These are phyloP conservation scores for Acronicta aceris DNA, from an alignment of 2,888 invertebrate genomes.

Conservation along the genomic window DNA sequence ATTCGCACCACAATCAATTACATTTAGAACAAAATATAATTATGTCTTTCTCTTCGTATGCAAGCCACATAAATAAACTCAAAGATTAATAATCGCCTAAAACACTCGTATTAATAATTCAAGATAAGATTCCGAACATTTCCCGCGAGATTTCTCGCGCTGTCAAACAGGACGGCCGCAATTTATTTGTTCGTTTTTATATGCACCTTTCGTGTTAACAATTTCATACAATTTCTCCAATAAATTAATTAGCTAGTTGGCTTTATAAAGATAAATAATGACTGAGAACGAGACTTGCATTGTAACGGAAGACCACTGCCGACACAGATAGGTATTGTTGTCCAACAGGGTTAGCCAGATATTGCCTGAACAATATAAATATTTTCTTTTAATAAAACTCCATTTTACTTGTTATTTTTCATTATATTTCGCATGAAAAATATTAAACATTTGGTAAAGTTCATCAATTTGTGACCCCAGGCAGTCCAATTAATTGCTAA, in stretches of 20 bases:
- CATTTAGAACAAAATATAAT: too few species aligned
- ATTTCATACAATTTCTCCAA: constrained; percentile 48
- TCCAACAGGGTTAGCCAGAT: constrained; percentile 44
- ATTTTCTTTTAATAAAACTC: constrained; percentile 1
- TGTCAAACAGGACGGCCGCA: constrained; percentile 34
- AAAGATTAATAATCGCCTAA: constrained; percentile 8
- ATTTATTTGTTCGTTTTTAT: constrained; percentile 35
- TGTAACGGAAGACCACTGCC: constrained; percentile 53
- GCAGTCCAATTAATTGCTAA: constrained; percentile 23
- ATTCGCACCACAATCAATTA: too few species aligned
- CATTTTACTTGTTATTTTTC: neutral
- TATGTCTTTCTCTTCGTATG: too few species aligned
- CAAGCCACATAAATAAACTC: neutral
- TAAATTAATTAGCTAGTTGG: constrained; percentile 46
- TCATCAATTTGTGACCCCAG: neutral
- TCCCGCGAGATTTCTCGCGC: constrained; percentile 31
- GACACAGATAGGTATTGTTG: constrained; percentile 54
- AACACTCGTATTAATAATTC: constrained; percentile 17
- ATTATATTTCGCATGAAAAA: too few species aligned
- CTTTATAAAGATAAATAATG: constrained; percentile 51
- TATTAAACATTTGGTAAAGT: too few species aligned
- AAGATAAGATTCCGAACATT: constrained; percentile 30
- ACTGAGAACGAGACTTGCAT: constrained; percentile 38
- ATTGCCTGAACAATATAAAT: neutral
- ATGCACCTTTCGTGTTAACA: constrained; percentile 47